phyloP scores from a whole-genome alignment of 2,888 invertebrate species.

The Acleris sparsana region DNA sequence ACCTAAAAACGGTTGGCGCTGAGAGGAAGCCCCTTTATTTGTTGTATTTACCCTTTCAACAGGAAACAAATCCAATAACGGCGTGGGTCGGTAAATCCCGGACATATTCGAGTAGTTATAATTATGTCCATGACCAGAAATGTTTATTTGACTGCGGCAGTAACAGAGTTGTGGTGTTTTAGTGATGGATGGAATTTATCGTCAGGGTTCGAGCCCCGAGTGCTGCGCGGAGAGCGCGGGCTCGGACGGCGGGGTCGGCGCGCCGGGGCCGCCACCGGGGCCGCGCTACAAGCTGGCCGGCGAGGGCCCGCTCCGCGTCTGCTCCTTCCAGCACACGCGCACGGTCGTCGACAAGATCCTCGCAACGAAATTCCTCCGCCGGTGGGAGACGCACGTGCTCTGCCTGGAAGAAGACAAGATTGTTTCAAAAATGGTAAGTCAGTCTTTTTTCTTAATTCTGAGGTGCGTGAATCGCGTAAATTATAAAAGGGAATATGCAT shows the following conservation, averaged over 20 bases:
- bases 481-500: too few relatives aligned
- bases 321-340: constrained; percentile 89
- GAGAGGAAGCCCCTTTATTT: too few relatives aligned
- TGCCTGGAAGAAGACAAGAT: constrained; percentile 87
- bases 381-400: constrained; percentile 91
- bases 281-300: constrained; percentile 87
- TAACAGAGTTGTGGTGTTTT: background rate
- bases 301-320: constrained; percentile 89
- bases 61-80: too few relatives aligned
- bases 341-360: constrained; percentile 91
- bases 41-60: too few relatives aligned
- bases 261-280: constrained; percentile 77
- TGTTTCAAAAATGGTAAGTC: constrained; percentile 88
- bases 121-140: too few relatives aligned
- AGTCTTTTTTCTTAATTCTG: too few relatives aligned
- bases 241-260: constrained; percentile 63
- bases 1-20: too few relatives aligned
- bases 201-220: constrained; percentile 81
- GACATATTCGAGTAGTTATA: too few relatives aligned
- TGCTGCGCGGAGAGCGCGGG: constrained; percentile 76
- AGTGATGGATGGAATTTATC: constrained; percentile 36
- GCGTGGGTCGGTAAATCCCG: too few relatives aligned
- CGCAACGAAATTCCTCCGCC: constrained; percentile 88
- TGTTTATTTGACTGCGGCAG: too few relatives aligned
- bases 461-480: too few relatives aligned